These are phyloP conservation scores for Acanthococcus lagerstroemiae DNA, from an alignment of 2,888 invertebrate species.

Conservation along the genomic window DNA sequence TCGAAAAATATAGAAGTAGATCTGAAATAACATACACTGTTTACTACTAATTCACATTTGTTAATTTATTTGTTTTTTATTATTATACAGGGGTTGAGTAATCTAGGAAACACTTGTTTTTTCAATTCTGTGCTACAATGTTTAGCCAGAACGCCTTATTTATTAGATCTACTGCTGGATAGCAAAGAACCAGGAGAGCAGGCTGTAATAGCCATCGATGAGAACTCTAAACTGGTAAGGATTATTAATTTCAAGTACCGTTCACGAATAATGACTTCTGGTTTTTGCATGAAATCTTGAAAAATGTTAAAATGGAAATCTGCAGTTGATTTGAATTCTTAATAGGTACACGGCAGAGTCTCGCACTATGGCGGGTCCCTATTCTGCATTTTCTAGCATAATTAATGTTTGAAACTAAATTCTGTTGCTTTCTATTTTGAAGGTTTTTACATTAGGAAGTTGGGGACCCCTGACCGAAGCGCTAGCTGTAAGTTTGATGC, in stretches of 20 bases:
- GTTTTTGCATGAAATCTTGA: too few species aligned
- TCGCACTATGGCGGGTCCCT: too few species aligned
- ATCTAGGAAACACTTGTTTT: conserved; percentile 94
- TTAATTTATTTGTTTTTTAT: too few species aligned
- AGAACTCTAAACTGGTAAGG: conserved; percentile 33
- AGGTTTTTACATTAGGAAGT: background rate
- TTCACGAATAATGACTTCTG: too few species aligned
- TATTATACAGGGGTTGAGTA: conserved; percentile 73
- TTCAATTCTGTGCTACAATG: conserved; percentile 95
- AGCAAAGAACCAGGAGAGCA: conserved; percentile 57
- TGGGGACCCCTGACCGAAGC: conserved; percentile 59
- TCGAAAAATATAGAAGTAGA: too few species aligned
- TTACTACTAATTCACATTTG: too few species aligned
- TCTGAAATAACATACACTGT: too few species aligned
- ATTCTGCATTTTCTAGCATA: too few species aligned
- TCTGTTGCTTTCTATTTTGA: background rate
- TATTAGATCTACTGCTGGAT: conserved; percentile 59
- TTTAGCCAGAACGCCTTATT: conserved; percentile 72
- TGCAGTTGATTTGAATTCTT: too few species aligned
- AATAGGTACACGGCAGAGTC: too few species aligned
- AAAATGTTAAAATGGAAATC: too few species aligned
- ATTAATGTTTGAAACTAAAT: conserved; percentile 25
- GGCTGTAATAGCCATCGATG: conserved; percentile 37
- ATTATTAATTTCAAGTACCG: too few species aligned
- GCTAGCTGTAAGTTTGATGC: conserved; percentile 57